Conservation (phyloP, 2,888 invertebrate species). For the Aleiodes alternator region DNA sequence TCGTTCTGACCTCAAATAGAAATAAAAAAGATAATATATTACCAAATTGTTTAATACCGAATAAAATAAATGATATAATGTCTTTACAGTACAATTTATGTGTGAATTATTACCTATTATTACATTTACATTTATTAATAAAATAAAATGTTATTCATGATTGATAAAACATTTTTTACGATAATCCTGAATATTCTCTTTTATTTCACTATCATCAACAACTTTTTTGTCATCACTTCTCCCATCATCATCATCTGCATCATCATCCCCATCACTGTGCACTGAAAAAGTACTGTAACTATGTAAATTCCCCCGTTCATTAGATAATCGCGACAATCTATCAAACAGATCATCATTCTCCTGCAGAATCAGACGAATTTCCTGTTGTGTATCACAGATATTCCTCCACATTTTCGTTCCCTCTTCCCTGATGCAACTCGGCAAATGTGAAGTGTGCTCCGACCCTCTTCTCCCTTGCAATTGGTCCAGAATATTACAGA, state of each 20-base stretch:
- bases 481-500: constrained; percentile 63
- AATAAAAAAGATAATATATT: neutral
- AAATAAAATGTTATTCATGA: constrained; percentile 21
- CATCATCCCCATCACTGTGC: constrained; percentile 41
- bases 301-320: neutral
- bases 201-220: constrained; percentile 28
- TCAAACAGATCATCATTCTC: constrained; percentile 64
- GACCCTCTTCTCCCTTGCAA: constrained; percentile 62
- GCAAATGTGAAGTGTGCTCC: constrained; percentile 51
- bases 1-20: constrained; percentile 4
- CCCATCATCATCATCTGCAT: constrained; percentile 32
- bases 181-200: constrained; percentile 43
- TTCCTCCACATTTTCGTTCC: constrained; percentile 66
- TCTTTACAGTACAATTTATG: neutral
- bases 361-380: constrained; percentile 63
- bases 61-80: constrained; percentile 22
- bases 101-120: neutral
- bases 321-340: constrained; percentile 60
- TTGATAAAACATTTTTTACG: constrained; percentile 35
- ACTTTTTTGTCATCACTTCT: constrained; percentile 39
- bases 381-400: constrained; percentile 67
- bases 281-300: constrained; percentile 47
- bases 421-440: constrained; percentile 59
- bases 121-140: constrained; percentile 30
- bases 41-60: constrained; percentile 6